These are phyloP conservation scores for Bostrychus sinensis DNA, from an alignment of 2,113 vertebrate genomes.

Conservation along the genomic window DNA sequence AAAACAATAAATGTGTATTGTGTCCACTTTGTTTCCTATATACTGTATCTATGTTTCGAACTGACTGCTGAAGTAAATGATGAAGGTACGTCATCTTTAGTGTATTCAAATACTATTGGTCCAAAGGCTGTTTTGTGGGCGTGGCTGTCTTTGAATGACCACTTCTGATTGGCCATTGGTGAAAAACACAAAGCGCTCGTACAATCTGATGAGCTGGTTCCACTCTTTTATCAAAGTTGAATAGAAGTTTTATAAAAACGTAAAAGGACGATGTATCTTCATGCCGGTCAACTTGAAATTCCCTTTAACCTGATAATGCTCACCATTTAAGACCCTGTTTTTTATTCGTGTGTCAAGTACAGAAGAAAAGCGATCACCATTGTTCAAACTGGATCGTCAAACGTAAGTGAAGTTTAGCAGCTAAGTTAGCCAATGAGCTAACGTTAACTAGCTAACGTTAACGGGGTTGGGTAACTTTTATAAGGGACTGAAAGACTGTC, in stretches of 20 bases:
- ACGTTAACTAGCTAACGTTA: no score
- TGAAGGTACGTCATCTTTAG: slow-evolving; percentile 34
- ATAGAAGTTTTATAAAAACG: slow-evolving; percentile 42
- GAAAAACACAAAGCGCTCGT: slow-evolving; percentile 37
- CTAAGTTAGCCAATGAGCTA: slow-evolving; percentile 44
- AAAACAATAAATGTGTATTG: not conserved
- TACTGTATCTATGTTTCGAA: no score
- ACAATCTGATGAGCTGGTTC: not conserved
- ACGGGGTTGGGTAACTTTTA: not conserved
- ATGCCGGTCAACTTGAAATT: not conserved
- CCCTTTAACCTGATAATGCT: not conserved
- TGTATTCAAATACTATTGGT: slow-evolving; percentile 78
- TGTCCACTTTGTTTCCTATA: not conserved
- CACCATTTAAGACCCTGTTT: not conserved
- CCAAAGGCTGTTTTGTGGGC: slow-evolving; percentile 37
- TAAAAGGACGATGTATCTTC: slow-evolving; percentile 19
- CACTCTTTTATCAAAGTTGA: slow-evolving; percentile 37
- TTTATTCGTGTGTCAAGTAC: slow-evolving; percentile 15
- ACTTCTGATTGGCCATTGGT: slow-evolving; percentile 61
- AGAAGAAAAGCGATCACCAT: slow-evolving; percentile 39
- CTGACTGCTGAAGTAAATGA: slow-evolving; percentile 3
- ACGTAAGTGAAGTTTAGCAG: slow-evolving; percentile 75
- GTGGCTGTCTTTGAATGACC: slow-evolving; percentile 75
- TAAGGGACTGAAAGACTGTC: no score
- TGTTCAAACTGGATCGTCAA: slow-evolving; percentile 76